phyloP scores from a whole-genome alignment of 2,113 vertebrate genomes.

The Hydrolagus affinis region DNA sequence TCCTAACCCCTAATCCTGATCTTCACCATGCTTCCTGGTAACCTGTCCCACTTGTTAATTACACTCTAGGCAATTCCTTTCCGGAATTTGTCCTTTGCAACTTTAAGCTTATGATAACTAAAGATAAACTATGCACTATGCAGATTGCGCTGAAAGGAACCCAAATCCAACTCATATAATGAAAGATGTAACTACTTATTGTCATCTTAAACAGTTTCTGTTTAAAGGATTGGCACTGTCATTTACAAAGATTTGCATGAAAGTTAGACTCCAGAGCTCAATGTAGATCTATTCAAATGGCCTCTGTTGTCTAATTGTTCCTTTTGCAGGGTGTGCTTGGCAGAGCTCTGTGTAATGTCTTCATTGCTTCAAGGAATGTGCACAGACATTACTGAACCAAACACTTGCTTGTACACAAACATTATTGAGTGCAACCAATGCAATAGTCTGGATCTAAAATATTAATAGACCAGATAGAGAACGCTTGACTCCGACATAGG shows the following conservation, averaged over 20 bases:
- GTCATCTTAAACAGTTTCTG: background rate
- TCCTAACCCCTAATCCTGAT: too few relatives aligned
- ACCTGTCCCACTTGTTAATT: too few relatives aligned
- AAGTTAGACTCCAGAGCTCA: too few relatives aligned
- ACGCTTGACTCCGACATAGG: background rate
- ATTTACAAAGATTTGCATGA: background rate
- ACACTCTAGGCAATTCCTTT: too few relatives aligned
- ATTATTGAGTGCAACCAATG: background rate
- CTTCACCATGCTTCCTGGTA: too few relatives aligned
- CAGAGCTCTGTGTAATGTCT: too few relatives aligned
- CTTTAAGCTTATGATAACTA: background rate
- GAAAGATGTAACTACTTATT: background rate
- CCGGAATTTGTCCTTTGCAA: too few relatives aligned
- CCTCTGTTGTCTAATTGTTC: too few relatives aligned
- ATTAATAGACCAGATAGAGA: background rate
- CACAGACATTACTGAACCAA: background rate
- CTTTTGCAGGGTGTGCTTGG: too few relatives aligned
- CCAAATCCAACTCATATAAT: background rate
- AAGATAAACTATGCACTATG: background rate
- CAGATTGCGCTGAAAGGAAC: background rate
- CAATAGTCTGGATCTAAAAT: constrained; percentile 19
- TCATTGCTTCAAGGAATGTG: background rate
- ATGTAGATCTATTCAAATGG: too few relatives aligned
- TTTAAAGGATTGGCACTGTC: background rate
- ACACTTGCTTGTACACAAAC: background rate